These are phyloP conservation scores for Stomatorhinus ivindoensis DNA, from an alignment of 2,113 vertebrate genomes.

Conservation along the genomic window DNA sequence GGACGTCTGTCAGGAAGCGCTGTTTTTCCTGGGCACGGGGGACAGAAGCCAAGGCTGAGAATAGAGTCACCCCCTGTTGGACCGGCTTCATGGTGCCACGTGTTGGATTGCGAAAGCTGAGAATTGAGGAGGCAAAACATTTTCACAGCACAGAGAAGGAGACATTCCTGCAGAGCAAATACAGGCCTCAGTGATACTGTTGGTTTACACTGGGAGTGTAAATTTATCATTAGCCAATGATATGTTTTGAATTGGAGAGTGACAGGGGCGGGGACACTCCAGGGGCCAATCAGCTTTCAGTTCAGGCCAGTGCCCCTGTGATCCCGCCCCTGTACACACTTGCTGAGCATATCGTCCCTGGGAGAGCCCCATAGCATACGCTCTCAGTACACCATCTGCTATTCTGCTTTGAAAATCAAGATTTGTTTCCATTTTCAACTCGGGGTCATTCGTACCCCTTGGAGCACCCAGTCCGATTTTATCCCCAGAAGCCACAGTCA, in stretches of 20 bases:
- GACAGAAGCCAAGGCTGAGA: not conserved
- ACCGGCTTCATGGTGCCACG: not conserved
- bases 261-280: not conserved
- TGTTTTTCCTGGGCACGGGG: slow-evolving; percentile 78
- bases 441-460: not conserved
- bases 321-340: not conserved
- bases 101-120: not conserved
- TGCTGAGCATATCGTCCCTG: not conserved
- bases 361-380: not conserved
- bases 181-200: not conserved
- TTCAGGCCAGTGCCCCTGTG: not conserved
- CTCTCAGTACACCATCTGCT: not conserved
- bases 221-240: not conserved
- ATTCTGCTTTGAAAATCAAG: not conserved
- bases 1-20: slow-evolving; percentile 90
- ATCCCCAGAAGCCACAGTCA: not conserved
- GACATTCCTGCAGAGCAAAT: not conserved
- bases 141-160: not conserved
- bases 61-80: not conserved
- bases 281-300: not conserved
- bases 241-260: not conserved
- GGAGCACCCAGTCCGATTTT: not conserved
- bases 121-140: not conserved
- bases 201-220: not conserved
- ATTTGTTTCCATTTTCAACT: not conserved